A percentile compares a stretch with the other conserved stretches of the same genome.
These are phyloP conservation scores for Holcopasites calliopsidis DNA, from an alignment of 1,140 invertebrate species.

Conservation along the genomic window DNA sequence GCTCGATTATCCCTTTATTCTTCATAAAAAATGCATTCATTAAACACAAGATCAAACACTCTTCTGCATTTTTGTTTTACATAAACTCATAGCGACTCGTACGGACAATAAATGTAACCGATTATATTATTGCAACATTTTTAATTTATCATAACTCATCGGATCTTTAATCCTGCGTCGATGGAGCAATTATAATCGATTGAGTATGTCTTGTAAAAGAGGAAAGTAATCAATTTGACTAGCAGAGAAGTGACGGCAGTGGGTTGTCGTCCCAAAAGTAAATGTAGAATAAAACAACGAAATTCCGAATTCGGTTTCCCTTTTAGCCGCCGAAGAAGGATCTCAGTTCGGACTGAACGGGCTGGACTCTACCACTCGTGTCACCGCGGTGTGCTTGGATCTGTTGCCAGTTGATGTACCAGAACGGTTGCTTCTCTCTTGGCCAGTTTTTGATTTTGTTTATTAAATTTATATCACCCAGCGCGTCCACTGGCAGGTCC, in stretches of 20 bases:
- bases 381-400: conserved; percentile 74
- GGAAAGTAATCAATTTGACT: conserved; percentile 8
- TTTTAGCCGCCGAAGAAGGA: conserved; percentile 31
- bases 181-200: not conserved
- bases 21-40: not conserved
- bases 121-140: not conserved
- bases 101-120: not conserved
- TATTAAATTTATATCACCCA: conserved; percentile 77
- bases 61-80: not conserved
- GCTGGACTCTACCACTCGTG: not conserved
- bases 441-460: conserved; percentile 79
- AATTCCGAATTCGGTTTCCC: not conserved
- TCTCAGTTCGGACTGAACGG: not conserved
- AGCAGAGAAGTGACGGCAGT: not conserved
- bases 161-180: conserved; percentile 4
- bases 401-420: conserved; percentile 80
- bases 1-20: conserved; percentile 12
- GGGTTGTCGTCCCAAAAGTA: not conserved
- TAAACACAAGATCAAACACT: not conserved
- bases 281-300: not conserved
- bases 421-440: conserved; percentile 81
- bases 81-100: not conserved
- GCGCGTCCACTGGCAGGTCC: conserved; percentile 76
- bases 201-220: not conserved
- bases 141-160: not conserved